Evolutionary conservation across 2,113 vertebrate genomes (phyloP), one percentile per base, ranked within the genome.

Genomic region (Morphnarchus princeps): DNA sequence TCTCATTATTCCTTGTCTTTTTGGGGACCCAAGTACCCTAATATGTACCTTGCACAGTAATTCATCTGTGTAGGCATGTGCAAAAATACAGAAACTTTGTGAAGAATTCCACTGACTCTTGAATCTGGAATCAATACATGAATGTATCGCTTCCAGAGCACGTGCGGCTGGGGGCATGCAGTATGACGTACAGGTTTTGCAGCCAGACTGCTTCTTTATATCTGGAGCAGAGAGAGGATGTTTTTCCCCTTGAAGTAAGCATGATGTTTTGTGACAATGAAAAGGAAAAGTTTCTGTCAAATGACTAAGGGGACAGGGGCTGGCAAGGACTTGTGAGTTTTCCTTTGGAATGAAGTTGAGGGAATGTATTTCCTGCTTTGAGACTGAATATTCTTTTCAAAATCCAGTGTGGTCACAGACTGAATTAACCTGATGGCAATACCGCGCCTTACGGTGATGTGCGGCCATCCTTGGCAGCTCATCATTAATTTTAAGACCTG

Each of bases 131-230:
- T 38, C 29, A 15, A 5, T 31, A 28, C n/a, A 10, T 5, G 9
- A 49, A n/a, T 21, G 49, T 43, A 2, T 59, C 69, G 11, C 55
- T 79, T 77, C 45, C 58, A 70, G n/a, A 49, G 47, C 72, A 32
- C 3, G 0, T 9, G 43, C 1, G 3, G 36, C 4, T 29, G 11
- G 58, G 38, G n/a, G 6, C 34, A 21, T 13, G 52, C 20, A 15
- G 16, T 4, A 4, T 11, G 31, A 38, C 21, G 16, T 7, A 3
- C 0, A 1, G 11, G 14, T 12, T 42, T 63, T 55, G n/a, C 55
- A 45, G 70, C 49, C 38, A 42, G 52, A 32, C 19, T 34, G 54
- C 34, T 47, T 19, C 58, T 54, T 67, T 55, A 18, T 66, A 19
- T 34, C 29, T 22, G 34, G 42, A 89, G 34, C 49, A 42, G 67